Evolutionary conservation across 2,888 invertebrate species (phyloP), one percentile per base, ranked within the genome.

Genomic region (Lasiommata megera): DNA sequence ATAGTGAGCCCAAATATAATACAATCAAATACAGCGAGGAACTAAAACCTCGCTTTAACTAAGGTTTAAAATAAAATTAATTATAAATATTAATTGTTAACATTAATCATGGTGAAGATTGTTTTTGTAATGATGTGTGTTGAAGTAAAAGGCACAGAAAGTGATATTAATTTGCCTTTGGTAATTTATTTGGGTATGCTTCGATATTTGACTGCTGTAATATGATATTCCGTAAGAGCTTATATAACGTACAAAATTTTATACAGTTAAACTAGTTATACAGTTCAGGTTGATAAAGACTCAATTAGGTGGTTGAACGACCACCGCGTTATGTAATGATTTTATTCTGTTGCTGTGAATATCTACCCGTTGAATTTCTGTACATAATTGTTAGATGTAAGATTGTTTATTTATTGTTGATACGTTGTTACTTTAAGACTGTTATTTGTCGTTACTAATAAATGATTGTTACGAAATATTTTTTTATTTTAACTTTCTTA

Each of bases 21-120:
- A 91, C 91, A 6, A 91, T 91, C 54, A 91, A 90, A 69, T 91
- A 91, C 69, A 91, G 91, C 69, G 83, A 85, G 65, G 88, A 86
- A 66, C 68, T 91, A 9, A 90, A 88, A 55, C 84, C 89, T n/a
- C 77, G 76, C 54, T 69, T 62, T 62, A 78, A 86, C 64, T 84
- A 78, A 58, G 34, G n/a, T 36, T 16, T 38, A 23, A 18, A 11
- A 61, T 14, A 58, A 28, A 52, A 53, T 16, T 28, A 28, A n/a
- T 5, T 41, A 14, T 81, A 80, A 74, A 70, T 68, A 64, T 65
- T 69, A 72, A 69, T 61, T 56, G 64, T 70, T 63, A 54, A 51
- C 37, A 14, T 31, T 23, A 16, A 31, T 28, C 1, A 18, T 63
- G 65, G 53, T 61, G 38, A 66, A 61, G 64, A 64, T 64, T 69